Evolutionary conservation across 2,797 vertebrate species (phyloP).

Genomic region (Furcifer pardalis): DNA sequence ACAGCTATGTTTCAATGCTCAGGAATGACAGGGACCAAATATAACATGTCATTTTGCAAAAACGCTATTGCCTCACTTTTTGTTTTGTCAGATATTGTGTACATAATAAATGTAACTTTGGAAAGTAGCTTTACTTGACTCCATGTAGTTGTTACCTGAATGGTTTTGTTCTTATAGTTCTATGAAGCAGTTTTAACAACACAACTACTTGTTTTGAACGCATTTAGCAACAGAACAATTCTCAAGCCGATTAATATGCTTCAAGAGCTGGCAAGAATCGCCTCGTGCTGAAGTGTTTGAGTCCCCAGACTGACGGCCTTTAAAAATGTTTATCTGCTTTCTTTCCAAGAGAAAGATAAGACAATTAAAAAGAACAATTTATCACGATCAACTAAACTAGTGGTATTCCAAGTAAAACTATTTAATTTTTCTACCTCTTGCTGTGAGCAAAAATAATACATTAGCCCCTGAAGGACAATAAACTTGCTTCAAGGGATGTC

Average conservation of each 20-base stretch:
- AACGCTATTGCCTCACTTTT: slow-evolving; percentile 72
- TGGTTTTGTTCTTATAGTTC: not conserved
- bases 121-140: slow-evolving; percentile 55
- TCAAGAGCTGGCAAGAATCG: not conserved
- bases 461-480: not conserved
- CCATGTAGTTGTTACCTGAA: slow-evolving; percentile 9
- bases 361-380: not conserved
- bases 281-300: not conserved
- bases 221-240: too few relatives aligned
- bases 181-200: not conserved
- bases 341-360: not conserved
- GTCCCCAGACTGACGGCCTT: not conserved
- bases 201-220: slow-evolving; percentile 40
- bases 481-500: not conserved
- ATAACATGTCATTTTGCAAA: slow-evolving; percentile 72
- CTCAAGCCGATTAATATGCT: slow-evolving; percentile 7
- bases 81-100: slow-evolving; percentile 68
- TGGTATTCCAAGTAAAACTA: not conserved
- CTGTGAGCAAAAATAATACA: not conserved
- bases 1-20: slow-evolving; percentile 74
- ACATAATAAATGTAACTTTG: slow-evolving; percentile 76
- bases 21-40: slow-evolving; percentile 79
- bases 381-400: not conserved
- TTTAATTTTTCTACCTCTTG: not conserved
- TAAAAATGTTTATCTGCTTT: not conserved